Evolutionary conservation across 2,113 vertebrate species (phyloP), one percentile per base, ranked within the genome.

Genomic region (Ophthalmotilapia sp.): DNA sequence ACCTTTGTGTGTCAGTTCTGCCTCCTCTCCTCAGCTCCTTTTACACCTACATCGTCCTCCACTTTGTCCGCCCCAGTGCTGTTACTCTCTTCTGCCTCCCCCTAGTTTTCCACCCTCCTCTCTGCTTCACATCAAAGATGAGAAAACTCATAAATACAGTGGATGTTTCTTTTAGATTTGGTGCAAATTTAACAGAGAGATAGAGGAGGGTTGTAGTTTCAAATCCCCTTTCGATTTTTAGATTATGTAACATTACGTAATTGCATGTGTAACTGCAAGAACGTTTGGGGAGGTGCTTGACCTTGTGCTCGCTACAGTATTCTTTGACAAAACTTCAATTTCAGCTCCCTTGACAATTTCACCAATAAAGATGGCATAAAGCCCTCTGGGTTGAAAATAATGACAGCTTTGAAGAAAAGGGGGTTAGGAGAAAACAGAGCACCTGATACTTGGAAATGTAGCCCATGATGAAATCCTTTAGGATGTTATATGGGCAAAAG

Each of bases 11-110:
- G 89, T 92, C 88, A 93, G 86, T 17, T 70, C 84, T 86, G 73
- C 90, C 87, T 92, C 84, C 58, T 93, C 90, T 90, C 85, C 70
- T 89, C 86, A 87, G 85, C 91, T 94, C 91, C 94, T 91, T 89
- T 68, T 60, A 94, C 91, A 93, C 95, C 94, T 91, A 95, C 94
- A 19, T 60, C 31, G 40, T 93, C 90, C 89, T 90, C 91, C 84
- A 80, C 86, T 81, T 86, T 79, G 19, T 88, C 89, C 84, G 53
- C 88, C 86, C 90, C 56, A 23, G 65, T 90, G 90, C 90, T 54
- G 49, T 47, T 88, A 54, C 89, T 91, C 89, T 81, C 80, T 42
- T 83, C 58, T 80, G 21, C 87, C 47, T 90, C 87, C 84, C 87
- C 87, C 54, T 81, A 47, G 68, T 73, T 89, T 79, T 79, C 79